Evolutionary conservation across 2,888 invertebrate species (phyloP).

Genomic region (Endomychus coccineus): DNA sequence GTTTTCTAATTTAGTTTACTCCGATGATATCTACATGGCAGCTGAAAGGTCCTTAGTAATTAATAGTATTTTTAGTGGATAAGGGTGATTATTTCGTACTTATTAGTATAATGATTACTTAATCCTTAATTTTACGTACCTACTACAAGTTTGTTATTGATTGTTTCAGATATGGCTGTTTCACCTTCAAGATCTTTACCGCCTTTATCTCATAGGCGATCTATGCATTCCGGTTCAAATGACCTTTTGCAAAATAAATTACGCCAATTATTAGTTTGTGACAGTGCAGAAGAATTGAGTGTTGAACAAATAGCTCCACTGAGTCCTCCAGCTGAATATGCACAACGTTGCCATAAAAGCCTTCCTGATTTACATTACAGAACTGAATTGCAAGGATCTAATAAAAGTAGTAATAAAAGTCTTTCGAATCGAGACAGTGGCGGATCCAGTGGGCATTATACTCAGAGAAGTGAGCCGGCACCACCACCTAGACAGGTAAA

Average conservation of each 20-base stretch:
- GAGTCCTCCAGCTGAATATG: slow-evolving; percentile 67
- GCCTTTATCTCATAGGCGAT: slow-evolving; percentile 48
- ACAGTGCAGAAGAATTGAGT: slow-evolving; percentile 59
- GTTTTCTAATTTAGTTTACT: no score
- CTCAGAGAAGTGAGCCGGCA: slow-evolving; percentile 72
- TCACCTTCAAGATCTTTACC: slow-evolving; percentile 47
- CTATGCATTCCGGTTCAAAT: slow-evolving; percentile 46
- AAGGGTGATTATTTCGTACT: no score
- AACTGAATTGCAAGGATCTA: slow-evolving; percentile 42
- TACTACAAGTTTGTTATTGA: no score
- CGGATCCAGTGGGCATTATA: slow-evolving; percentile 76
- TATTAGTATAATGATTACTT: no score
- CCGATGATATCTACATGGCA: no score
- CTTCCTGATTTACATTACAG: slow-evolving; percentile 53
- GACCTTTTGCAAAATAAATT: slow-evolving; percentile 71
- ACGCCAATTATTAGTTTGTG: slow-evolving; percentile 65
- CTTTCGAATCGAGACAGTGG: slow-evolving; percentile 68
- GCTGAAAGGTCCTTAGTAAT: no score
- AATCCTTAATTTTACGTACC: no score
- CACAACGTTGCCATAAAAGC: slow-evolving; percentile 73
- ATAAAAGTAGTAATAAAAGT: slow-evolving; percentile 46
- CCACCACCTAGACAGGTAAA: slow-evolving; percentile 41
- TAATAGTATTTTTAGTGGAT: no score
- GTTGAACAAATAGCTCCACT: slow-evolving; percentile 51
- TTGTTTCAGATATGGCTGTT: slow-evolving; percentile 42